Conservation (phyloP, 1,140 invertebrate species). For the Megalonaias nervosa region DNA sequence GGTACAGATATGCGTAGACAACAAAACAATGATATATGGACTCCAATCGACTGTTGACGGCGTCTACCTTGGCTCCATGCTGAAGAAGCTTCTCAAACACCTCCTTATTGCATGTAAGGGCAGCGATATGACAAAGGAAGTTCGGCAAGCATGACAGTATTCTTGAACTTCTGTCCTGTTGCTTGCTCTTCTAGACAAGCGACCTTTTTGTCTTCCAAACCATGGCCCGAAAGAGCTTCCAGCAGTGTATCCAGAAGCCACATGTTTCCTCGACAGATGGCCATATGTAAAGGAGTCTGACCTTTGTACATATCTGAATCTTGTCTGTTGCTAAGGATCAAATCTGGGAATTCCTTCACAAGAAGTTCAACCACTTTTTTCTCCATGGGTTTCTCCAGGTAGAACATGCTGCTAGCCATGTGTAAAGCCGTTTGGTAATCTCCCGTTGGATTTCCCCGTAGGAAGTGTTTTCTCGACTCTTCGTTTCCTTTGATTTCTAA, state of each 20-base stretch:
- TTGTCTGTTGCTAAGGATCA: conserved; percentile 29
- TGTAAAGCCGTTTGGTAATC: no score
- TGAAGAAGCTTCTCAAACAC: conserved; percentile 42
- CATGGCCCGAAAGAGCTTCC: not conserved
- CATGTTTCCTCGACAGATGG: conserved; percentile 48
- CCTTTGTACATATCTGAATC: conserved; percentile 38
- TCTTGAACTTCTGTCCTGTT: conserved; percentile 42
- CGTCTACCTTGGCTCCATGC: conserved; percentile 34
- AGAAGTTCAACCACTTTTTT: conserved; percentile 20
- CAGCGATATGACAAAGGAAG: conserved; percentile 52
- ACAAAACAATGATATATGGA: conserved; percentile 12
- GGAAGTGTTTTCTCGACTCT: no score
- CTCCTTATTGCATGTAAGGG: conserved; percentile 43
- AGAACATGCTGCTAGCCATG: no score
- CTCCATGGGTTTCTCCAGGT: conserved; percentile 9
- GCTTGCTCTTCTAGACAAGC: conserved; percentile 36
- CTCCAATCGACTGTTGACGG: conserved; percentile 33
- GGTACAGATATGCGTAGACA: conserved; percentile 34
- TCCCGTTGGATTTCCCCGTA: no score
- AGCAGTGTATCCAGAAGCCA: conserved; percentile 19
- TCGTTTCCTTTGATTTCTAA: no score
- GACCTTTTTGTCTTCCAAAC: conserved; percentile 2
- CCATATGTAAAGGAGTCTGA: conserved; percentile 53
- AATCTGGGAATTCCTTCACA: conserved; percentile 27
- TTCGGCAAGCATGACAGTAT: conserved; percentile 58